Evolutionary conservation across 2,888 invertebrate genomes (phyloP), one percentile per base, ranked within the genome.

Genomic region (Agrypnus murinus): DNA sequence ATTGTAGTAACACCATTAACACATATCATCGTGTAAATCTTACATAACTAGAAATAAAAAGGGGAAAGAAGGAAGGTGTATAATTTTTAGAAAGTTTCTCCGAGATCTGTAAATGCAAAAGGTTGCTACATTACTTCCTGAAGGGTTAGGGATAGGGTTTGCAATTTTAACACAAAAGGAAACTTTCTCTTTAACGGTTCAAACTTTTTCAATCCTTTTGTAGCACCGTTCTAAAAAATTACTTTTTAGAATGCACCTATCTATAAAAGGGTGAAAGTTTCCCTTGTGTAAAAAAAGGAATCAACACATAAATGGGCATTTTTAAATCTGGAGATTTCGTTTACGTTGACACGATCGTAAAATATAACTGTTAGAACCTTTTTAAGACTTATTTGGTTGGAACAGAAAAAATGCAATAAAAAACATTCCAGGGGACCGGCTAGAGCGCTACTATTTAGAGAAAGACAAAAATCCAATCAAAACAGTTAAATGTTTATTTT

Each of bases 291-390:
- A 70, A n/a, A n/a, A n/a, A n/a, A 69, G 58, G 45, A 53, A 57
- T 65, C 57, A 32, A 45, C 43, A 53, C 60, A 65, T 66, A 66
- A 66, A 63, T 64, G 19, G 58, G 38, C 17, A 57, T 40, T 10
- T 65, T n/a, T 57, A 55, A 45, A 68, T 45, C 62, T 50, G 36
- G 59, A n/a, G 48, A 43, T 64, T 63, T 45, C 46, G 70, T 74
- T 78, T 75, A 77, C 77, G 74, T 75, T 77, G 73, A 74, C 74
- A 78, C 60, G 76, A 71, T 75, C 77, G 76, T 83, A 82, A 83
- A 83, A 81, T 81, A 81, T 82, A 81, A 81, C 81, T 79, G 82
- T 79, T 80, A 80, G 78, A 77, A 72, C 68, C 76, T 74, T 80
- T 81, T 80, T 25, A 58, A 40, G 43, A 14, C 25, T 58, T 58